Evolutionary conservation across 2,888 invertebrate genomes (phyloP).

Genomic region (Ectropis crepuscularia): DNA sequence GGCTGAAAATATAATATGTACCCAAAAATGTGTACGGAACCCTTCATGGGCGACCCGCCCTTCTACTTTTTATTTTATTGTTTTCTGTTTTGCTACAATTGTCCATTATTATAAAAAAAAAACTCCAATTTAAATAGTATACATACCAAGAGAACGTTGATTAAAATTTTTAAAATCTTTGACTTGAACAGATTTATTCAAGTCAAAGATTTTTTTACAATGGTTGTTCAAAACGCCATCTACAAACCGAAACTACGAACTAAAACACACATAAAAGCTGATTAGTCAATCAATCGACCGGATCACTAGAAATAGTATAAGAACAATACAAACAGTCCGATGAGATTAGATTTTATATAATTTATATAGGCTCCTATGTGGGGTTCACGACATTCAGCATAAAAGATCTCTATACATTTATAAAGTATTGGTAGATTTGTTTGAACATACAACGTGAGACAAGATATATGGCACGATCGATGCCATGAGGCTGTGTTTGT

Average conservation of each 20-base stretch:
- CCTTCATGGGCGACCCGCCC: too few relatives aligned
- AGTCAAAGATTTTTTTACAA: neutral
- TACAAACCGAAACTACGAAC: slow-evolving; percentile 9
- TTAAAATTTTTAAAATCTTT: too few relatives aligned
- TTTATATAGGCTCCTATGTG: slow-evolving; percentile 54
- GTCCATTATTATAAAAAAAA: too few relatives aligned
- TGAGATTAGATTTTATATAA: slow-evolving; percentile 44
- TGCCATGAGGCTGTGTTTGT: too few relatives aligned
- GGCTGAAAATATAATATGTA: too few relatives aligned
- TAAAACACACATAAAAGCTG: neutral
- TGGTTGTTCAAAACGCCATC: slow-evolving; percentile 16
- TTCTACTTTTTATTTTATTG: too few relatives aligned
- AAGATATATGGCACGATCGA: slow-evolving; percentile 7
- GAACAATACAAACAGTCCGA: slow-evolving; percentile 42
- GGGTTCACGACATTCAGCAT: slow-evolving; percentile 54
- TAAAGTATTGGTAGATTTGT: slow-evolving; percentile 60
- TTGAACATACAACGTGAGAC: slow-evolving; percentile 46
- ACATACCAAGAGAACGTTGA: too few relatives aligned
- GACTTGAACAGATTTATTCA: too few relatives aligned
- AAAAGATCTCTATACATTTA: slow-evolving; percentile 43
- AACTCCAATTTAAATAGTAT: too few relatives aligned
- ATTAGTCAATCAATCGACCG: slow-evolving; percentile 45
- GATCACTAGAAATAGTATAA: slow-evolving; percentile 34
- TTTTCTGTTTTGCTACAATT: too few relatives aligned
- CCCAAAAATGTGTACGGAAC: too few relatives aligned